Percentiles rank a stretch among this genome's conserved stretches.
These are phyloP conservation scores for Drosophila willistoni DNA, from an alignment of 1,140 invertebrate genomes.

Conservation along the genomic window DNA sequence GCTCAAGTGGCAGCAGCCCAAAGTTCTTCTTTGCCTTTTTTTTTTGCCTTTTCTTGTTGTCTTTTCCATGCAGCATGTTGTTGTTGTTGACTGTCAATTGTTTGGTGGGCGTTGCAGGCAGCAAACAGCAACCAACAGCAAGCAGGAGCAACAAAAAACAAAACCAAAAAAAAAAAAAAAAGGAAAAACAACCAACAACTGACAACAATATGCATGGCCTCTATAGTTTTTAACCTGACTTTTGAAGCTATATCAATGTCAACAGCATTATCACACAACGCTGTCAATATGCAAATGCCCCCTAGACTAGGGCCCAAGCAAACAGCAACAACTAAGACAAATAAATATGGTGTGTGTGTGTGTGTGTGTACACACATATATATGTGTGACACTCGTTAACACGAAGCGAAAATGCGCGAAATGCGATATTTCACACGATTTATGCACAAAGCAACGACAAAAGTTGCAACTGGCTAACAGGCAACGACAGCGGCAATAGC, in stretches of 20 bases:
- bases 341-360: conserved; percentile 68
- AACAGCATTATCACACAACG: conserved; percentile 77
- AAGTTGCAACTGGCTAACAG: conserved; percentile 66
- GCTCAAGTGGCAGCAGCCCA: conserved; percentile 35
- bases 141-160: conserved; percentile 25
- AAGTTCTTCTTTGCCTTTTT: conserved; percentile 45
- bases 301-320: conserved; percentile 33
- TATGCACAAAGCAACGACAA: conserved; percentile 77
- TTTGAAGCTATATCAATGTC: conserved; percentile 78
- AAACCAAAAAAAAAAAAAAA: too few relatives aligned
- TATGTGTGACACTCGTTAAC: conserved; percentile 79
- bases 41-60: conserved; percentile 25
- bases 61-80: conserved; percentile 39
- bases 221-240: conserved; percentile 48
- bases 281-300: conserved; percentile 79
- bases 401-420: conserved; percentile 81
- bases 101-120: conserved; percentile 73
- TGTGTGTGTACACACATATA: conserved; percentile 35
- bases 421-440: conserved; percentile 83
- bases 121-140: conserved; percentile 34
- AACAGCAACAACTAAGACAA: conserved; percentile 53
- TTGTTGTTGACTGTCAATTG: conserved; percentile 77
- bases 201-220: conserved; percentile 43
- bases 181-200: conserved; percentile 33
- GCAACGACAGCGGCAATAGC: conserved; percentile 49